These are phyloP conservation scores for Pseudomyrmex sp. DNA, from an alignment of 1,140 invertebrate genomes.

Conservation along the genomic window DNA sequence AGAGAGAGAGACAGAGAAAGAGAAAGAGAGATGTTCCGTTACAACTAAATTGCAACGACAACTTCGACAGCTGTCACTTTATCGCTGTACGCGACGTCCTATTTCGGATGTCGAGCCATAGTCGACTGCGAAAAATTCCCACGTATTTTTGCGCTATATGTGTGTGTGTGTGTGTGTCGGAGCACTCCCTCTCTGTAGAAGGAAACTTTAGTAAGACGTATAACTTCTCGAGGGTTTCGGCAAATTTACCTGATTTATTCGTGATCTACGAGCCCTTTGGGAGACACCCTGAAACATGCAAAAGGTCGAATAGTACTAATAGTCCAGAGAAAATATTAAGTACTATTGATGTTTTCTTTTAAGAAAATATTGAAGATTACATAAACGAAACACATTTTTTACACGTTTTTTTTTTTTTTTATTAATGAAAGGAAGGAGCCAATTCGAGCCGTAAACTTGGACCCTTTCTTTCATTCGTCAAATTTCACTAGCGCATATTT, in stretches of 20 bases:
- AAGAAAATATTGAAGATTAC: background rate
- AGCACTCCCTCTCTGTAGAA: background rate
- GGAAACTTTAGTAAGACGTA: conserved; percentile 23
- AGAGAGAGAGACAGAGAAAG: too few species aligned
- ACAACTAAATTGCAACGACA: conserved; percentile 37
- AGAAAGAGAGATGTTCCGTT: conserved; percentile 16
- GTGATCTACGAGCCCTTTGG: conserved; percentile 8
- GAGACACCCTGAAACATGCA: background rate
- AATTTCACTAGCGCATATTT: background rate
- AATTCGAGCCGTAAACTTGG: too few species aligned
- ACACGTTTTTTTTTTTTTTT: background rate
- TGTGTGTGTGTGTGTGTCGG: too few species aligned
- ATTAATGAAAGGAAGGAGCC: too few species aligned
- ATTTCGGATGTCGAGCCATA: conserved; percentile 33
- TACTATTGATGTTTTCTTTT: background rate
- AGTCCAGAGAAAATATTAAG: background rate
- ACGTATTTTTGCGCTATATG: conserved; percentile 1
- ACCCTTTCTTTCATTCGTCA: too few species aligned
- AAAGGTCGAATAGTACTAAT: background rate
- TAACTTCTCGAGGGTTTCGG: conserved; percentile 16
- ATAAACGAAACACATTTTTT: background rate
- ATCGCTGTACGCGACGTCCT: conserved; percentile 10
- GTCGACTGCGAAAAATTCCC: conserved; percentile 30
- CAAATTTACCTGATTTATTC: conserved; percentile 44
- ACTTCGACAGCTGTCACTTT: conserved; percentile 54